phyloP scores from a whole-genome alignment of 2,113 vertebrate genomes.

The Solea solea region DNA sequence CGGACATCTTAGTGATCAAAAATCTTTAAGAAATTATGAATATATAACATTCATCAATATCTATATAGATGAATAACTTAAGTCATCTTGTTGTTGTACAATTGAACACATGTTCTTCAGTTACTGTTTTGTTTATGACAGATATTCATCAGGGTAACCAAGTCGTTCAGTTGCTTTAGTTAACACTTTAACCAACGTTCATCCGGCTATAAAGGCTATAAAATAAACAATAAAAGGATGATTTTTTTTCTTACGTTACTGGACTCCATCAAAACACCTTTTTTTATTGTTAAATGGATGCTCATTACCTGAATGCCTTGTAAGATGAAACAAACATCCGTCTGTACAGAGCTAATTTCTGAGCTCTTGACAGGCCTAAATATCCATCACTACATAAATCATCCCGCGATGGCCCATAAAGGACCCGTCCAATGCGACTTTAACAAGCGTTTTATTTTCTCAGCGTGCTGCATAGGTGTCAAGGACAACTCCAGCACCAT shows the following conservation, averaged over 20 bases:
- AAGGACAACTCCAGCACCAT: conserved; percentile 62
- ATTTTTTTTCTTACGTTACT: neutral
- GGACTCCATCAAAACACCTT: neutral
- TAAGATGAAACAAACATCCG: conserved; percentile 10
- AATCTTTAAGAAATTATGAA: neutral
- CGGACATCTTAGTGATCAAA: neutral
- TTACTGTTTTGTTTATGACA: no score
- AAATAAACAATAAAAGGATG: neutral
- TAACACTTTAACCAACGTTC: neutral
- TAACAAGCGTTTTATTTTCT: conserved; percentile 68
- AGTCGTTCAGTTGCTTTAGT: neutral
- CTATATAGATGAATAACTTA: no score
- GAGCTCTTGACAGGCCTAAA: conserved; percentile 41
- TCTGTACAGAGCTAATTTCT: conserved; percentile 22
- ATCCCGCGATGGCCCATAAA: conserved; percentile 34
- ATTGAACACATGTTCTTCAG: no score
- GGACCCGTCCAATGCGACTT: conserved; percentile 56
- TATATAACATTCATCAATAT: neutral
- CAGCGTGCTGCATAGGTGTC: conserved; percentile 55
- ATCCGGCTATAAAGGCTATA: conserved; percentile 1
- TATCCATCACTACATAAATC: conserved; percentile 31
- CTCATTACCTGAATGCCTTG: neutral
- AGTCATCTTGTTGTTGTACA: no score
- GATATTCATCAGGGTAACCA: neutral
- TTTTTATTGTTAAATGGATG: conserved; percentile 17